Base-by-base conservation (phyloP, 1,140 invertebrate genomes). In the Helicoverpa zea region DNA sequence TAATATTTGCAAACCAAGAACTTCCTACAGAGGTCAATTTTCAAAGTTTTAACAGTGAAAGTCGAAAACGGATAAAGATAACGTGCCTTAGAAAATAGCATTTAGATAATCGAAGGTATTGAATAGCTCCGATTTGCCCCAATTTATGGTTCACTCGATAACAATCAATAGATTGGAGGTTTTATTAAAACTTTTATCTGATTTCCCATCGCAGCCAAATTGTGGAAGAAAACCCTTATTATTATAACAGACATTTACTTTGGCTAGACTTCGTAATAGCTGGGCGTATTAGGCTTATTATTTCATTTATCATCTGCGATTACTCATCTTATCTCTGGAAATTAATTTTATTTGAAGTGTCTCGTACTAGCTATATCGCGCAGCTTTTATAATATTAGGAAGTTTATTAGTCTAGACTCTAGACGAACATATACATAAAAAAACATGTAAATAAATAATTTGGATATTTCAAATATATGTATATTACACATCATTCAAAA, bases 161-260 rank as follows among this genome's bases (percentile, higher is more conserved):
- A 18, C 52, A 56, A 72, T 72, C 68, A 11, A n/a, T 29, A n/a
- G 47, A 70, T 35, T 49, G 14, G 68, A 9, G 13, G 68, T 72
- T 56, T 72, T 56, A 72, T 72, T 56, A 72, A 35, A 35, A 72
- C n/a, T 72, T 72, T 72, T 72, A 35, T 72, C 29, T 56, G 10
- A 2, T 54, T 70, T 70, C 23, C 47, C 51, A 51, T 70, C 18
- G 2, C 14, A 35, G 13, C 29, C 7, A 23, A 68, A 49, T 18
- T 64, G 63, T n/a, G 30, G 13, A 61, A 63, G 59, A 63, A 49
- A 43, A 43, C 5, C 0, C 16, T 5, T 70, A 70, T 70, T 52
- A 12, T 11, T 13, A 35, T 56, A 30, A 72, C 35, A 35, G 68
- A 54, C 11, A 72, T 72, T 70, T 13, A 72, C 51, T 35, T 56